phyloP scores from a whole-genome alignment of 2,113 vertebrate species.

The Grammomys dolichurus region DNA sequence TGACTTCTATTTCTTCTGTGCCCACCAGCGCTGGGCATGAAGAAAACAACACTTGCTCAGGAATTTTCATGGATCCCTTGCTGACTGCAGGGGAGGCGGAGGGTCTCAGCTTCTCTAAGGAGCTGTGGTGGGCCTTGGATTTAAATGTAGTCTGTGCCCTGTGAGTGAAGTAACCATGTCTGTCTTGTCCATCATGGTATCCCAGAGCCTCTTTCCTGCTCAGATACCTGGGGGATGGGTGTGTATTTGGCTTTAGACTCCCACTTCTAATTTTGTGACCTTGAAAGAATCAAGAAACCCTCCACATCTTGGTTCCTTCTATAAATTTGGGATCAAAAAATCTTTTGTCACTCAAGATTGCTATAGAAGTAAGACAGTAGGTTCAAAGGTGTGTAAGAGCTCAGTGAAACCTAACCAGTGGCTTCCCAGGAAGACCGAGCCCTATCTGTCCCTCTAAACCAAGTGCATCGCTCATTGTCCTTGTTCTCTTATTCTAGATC shows the following conservation, averaged over 20 bases:
- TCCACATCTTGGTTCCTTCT: not conserved
- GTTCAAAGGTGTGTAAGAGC: not conserved
- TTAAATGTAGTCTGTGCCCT: not conserved
- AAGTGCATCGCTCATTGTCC: not conserved
- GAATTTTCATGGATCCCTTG: not conserved
- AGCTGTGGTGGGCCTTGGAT: not conserved
- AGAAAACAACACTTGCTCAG: not conserved
- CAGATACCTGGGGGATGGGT: not conserved
- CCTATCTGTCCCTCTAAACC: not conserved
- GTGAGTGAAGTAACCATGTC: not conserved
- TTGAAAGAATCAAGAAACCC: not conserved
- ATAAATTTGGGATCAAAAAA: not conserved
- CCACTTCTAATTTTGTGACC: not conserved
- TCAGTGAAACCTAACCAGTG: not conserved
- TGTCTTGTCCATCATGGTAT: accelerated
- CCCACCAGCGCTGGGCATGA: not conserved
- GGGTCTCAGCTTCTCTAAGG: not conserved
- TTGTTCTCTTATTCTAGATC: no score
- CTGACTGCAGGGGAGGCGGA: not conserved
- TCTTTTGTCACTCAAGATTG: not conserved
- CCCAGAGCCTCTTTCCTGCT: no score
- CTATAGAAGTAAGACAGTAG: not conserved
- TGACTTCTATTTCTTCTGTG: not conserved
- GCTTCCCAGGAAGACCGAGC: not conserved
- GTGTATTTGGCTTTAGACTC: not conserved